phyloP scores from a whole-genome alignment of 2,888 invertebrate species.

The Caenorhabditis becei region DNA sequence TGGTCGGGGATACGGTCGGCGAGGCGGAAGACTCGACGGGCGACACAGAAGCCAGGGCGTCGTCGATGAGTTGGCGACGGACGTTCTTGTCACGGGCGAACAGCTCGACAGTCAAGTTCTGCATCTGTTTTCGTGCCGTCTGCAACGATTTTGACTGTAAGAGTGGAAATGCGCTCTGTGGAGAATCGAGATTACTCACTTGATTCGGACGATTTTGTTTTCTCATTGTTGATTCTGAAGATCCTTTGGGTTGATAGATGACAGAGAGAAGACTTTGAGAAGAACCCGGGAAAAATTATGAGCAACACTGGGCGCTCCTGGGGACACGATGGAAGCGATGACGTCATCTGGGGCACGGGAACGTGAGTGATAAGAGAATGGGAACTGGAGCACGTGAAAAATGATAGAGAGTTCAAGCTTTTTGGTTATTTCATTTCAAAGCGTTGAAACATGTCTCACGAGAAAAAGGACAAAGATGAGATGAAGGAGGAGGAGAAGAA shows the following conservation, averaged over 20 bases:
- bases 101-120: slow-evolving; percentile 52
- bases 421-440: too few species aligned
- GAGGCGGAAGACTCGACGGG: not conserved
- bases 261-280: too few species aligned
- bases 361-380: too few species aligned
- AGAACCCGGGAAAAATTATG: not conserved
- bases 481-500: not conserved
- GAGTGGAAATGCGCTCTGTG: too few species aligned
- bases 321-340: too few species aligned
- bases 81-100: slow-evolving; percentile 43
- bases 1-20: not conserved
- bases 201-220: slow-evolving; percentile 63
- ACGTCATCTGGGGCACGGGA: too few species aligned
- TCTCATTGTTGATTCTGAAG: slow-evolving; percentile 45
- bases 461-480: slow-evolving; percentile 6
- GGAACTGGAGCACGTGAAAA: slow-evolving; percentile 3
- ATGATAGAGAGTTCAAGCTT: too few species aligned
- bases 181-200: slow-evolving; percentile 14
- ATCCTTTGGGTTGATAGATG: slow-evolving; percentile 1
- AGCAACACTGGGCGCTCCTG: too few species aligned
- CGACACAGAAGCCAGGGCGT: slow-evolving; percentile 19
- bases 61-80: slow-evolving; percentile 31
- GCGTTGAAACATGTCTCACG: not conserved
- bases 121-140: slow-evolving; percentile 59
- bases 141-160: slow-evolving; percentile 10